phyloP scores from a whole-genome alignment of 2,113 vertebrate species.

The Gulo gulo region DNA sequence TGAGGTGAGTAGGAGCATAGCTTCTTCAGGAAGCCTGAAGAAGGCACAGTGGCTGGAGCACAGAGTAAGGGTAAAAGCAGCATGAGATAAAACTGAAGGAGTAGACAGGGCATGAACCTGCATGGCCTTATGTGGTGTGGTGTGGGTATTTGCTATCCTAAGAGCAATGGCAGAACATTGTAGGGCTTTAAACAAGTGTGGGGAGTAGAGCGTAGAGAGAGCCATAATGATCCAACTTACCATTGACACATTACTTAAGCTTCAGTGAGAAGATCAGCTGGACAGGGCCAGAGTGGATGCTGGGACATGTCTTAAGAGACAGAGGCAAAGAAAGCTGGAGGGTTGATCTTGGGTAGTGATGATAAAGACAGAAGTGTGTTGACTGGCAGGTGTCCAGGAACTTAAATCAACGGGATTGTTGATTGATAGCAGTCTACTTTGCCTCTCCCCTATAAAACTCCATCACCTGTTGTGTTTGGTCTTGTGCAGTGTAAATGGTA shows the following conservation, averaged over 20 bases:
- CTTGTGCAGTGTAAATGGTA: too few relatives aligned
- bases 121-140: background rate
- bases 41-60: background rate
- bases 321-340: background rate
- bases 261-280: background rate
- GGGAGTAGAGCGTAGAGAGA: fast-evolving
- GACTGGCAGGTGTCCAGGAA: background rate
- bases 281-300: background rate
- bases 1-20: background rate
- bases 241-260: background rate
- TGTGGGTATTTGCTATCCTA: background rate
- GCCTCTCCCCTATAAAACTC: background rate
- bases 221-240: background rate
- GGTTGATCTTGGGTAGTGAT: background rate
- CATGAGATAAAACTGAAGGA: background rate
- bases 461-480: background rate
- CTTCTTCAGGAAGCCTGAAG: background rate
- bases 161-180: background rate
- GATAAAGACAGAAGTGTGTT: background rate
- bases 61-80: too few relatives aligned
- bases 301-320: background rate
- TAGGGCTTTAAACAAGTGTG: background rate
- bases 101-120: background rate
- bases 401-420: background rate
- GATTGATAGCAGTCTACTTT: background rate